Conservation (phyloP, 2,888 invertebrate genomes). For the Nymphalis polychloros region DNA sequence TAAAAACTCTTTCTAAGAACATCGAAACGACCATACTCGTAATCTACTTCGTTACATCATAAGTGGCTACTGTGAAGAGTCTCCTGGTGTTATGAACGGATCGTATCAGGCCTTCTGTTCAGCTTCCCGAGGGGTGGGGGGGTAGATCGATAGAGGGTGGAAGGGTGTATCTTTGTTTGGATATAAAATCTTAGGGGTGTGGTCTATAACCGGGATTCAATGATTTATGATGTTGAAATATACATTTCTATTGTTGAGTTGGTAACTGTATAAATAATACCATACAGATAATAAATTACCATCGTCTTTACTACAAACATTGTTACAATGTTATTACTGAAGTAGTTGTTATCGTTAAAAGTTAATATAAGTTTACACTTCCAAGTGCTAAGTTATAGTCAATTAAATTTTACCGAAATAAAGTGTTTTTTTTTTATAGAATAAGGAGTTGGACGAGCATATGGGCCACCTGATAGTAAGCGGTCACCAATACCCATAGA, state of each 20-base stretch:
- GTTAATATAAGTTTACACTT: no score
- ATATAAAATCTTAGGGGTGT: constrained; percentile 75
- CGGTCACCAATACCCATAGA: no score
- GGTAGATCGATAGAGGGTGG: constrained; percentile 50
- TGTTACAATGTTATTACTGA: no score
- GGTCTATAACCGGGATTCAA: constrained; percentile 42
- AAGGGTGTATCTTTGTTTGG: constrained; percentile 67
- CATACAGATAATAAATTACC: neutral
- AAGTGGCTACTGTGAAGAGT: constrained; percentile 50
- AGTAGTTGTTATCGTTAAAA: no score
- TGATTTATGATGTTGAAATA: constrained; percentile 34
- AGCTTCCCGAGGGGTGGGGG: constrained; percentile 28
- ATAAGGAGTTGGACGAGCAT: no score
- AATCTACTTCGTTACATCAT: neutral
- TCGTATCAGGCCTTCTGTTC: constrained; percentile 55
- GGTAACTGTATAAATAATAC: neutral
- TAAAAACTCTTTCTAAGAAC: neutral
- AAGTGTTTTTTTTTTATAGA: no score
- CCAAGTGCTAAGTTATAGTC: no score
- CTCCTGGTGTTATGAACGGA: constrained; percentile 42
- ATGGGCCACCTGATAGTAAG: no score
- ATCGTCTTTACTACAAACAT: no score
- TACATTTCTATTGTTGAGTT: constrained; percentile 12
- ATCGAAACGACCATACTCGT: neutral
- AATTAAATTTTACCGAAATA: no score